Percentiles rank a stretch among this genome's conserved stretches.
Evolutionary conservation across 2,797 vertebrate species (phyloP).

Genomic region (Aotus griseimembra): DNA sequence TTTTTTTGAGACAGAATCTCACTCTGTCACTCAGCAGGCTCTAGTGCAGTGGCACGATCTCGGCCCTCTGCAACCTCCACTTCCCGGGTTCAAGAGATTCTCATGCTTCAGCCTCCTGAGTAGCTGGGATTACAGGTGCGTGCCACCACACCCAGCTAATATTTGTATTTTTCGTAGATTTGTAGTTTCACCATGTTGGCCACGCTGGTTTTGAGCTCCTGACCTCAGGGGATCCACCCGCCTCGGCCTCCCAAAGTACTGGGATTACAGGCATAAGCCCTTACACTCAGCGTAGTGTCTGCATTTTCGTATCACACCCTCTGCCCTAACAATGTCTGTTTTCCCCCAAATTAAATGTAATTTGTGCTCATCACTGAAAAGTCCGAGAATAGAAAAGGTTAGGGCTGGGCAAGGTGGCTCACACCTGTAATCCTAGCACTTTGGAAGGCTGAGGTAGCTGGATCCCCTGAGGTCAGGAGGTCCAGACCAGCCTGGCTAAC

Average conservation of each 20-base stretch:
- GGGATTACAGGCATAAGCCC: background rate
- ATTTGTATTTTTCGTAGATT: background rate
- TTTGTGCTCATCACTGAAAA: background rate
- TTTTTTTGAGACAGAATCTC: too few species aligned
- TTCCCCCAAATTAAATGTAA: background rate
- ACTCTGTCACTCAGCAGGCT: too few species aligned
- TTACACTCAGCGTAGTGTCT: background rate
- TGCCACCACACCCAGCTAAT: background rate
- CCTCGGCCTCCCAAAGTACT: background rate
- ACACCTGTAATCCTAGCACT: too few species aligned
- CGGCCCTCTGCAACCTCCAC: background rate
- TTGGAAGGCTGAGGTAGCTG: too few species aligned
- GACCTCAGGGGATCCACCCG: background rate
- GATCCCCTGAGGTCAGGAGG: too few species aligned
- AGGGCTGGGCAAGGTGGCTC: too few species aligned
- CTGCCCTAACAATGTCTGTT: background rate
- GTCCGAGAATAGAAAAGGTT: background rate
- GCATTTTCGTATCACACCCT: background rate
- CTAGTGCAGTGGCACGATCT: too few species aligned
- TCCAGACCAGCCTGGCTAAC: too few species aligned
- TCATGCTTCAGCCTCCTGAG: background rate
- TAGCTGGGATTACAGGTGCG: background rate
- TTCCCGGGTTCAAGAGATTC: background rate
- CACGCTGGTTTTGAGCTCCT: background rate
- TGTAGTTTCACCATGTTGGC: background rate